Conservation (phyloP, 2,797 vertebrate species). For the Centropyge bicolor region DNA sequence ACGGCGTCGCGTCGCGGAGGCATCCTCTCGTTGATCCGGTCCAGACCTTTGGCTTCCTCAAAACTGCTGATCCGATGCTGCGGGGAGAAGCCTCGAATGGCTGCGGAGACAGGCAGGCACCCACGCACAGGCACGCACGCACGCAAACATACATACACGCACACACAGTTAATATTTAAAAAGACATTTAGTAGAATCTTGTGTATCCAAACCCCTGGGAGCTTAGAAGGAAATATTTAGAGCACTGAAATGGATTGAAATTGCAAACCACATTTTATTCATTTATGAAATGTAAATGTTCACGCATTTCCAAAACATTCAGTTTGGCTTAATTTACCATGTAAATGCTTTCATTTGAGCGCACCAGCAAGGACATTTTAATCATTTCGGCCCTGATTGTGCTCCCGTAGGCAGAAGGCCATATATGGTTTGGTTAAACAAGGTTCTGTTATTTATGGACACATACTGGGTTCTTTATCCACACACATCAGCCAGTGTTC, state of each 20-base stretch:
- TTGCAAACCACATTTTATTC: constrained; percentile 30
- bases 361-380: neutral
- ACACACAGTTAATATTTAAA: constrained; percentile 48
- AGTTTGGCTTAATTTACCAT: neutral
- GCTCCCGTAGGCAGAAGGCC: constrained; percentile 2
- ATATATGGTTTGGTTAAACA: constrained; percentile 66
- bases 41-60: constrained; percentile 89
- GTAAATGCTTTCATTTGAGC: constrained; percentile 6
- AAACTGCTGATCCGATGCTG: constrained; percentile 90
- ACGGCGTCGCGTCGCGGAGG: constrained; percentile 85
- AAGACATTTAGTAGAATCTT: constrained; percentile 36
- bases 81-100: constrained; percentile 89
- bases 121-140: constrained; percentile 13
- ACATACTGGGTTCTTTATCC: neutral
- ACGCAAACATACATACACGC: constrained; percentile 33
- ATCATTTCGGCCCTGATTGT: neutral
- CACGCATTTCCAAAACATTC: constrained; percentile 1
- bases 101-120: constrained; percentile 69
- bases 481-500: constrained; percentile 36
- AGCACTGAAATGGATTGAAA: constrained; percentile 18
- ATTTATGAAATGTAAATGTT: constrained; percentile 31
- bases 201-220: constrained; percentile 59
- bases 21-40: constrained; percentile 90
- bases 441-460: constrained; percentile 20
- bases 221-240: constrained; percentile 27